These are phyloP conservation scores for Ypsolopha scabrella DNA, from an alignment of 2,888 invertebrate genomes.

Conservation along the genomic window DNA sequence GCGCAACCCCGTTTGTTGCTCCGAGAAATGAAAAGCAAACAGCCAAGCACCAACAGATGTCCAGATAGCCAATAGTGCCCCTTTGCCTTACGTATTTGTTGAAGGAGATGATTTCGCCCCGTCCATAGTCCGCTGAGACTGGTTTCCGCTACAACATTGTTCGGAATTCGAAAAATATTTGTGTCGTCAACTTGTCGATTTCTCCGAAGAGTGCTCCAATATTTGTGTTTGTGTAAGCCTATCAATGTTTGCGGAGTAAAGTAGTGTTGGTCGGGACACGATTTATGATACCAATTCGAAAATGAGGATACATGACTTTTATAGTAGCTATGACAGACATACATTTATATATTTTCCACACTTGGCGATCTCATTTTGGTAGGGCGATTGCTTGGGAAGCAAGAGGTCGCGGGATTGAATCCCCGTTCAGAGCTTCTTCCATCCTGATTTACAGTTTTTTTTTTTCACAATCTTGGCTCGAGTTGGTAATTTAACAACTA, in stretches of 20 bases:
- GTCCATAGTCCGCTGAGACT: conserved; percentile 8
- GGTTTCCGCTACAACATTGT: conserved; percentile 28
- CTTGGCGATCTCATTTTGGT: background rate
- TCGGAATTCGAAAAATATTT: conserved; percentile 38
- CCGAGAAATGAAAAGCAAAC: conserved; percentile 66
- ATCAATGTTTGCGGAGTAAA: conserved; percentile 10
- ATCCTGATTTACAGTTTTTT: too few species aligned
- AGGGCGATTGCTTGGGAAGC: background rate
- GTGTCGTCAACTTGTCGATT: conserved; percentile 31
- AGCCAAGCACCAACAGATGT: conserved; percentile 59
- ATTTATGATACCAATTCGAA: too few species aligned
- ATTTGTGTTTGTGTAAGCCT: conserved; percentile 19
- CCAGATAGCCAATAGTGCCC: conserved; percentile 62
- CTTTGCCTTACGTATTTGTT: conserved; percentile 35
- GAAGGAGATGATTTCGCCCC: conserved; percentile 58
- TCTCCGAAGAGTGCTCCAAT: conserved; percentile 11
- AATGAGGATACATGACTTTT: background rate
- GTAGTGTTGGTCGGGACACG: background rate
- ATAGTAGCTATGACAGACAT: background rate
- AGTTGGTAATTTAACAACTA: too few species aligned
- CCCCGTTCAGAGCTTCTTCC: background rate
- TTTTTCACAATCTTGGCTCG: too few species aligned
- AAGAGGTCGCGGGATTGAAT: background rate
- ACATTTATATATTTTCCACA: background rate
- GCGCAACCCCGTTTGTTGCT: conserved; percentile 57